Percentiles rank a stretch among this genome's conserved stretches.
phyloP scores from a whole-genome alignment of 2,888 invertebrate species.

The Parnassius smintheus region DNA sequence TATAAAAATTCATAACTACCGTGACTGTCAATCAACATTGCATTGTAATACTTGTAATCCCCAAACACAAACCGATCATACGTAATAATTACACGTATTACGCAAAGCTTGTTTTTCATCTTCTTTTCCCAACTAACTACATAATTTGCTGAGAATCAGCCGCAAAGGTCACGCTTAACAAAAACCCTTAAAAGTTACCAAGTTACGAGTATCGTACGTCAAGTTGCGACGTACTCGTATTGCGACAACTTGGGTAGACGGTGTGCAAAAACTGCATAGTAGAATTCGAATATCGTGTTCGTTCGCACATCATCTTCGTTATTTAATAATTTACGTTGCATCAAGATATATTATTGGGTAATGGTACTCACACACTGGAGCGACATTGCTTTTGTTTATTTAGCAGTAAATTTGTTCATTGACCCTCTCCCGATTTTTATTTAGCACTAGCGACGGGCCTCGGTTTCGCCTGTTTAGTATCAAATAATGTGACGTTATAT shows the following conservation, averaged over 20 bases:
- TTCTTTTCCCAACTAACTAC: slow-evolving; percentile 3
- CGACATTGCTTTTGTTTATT: neutral
- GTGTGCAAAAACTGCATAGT: slow-evolving; percentile 18
- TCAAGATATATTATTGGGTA: slow-evolving; percentile 9
- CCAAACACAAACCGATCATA: neutral
- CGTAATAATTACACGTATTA: slow-evolving; percentile 2
- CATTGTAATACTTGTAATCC: too few relatives aligned
- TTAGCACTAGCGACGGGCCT: too few relatives aligned
- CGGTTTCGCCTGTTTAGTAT: too few relatives aligned
- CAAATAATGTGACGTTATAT: too few relatives aligned
- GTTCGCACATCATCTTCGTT: slow-evolving; percentile 3
- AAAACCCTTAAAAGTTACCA: slow-evolving; percentile 18
- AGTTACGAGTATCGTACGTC: slow-evolving; percentile 6
- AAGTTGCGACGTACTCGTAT: slow-evolving; percentile 12
- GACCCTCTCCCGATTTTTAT: too few relatives aligned
- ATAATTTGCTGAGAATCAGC: slow-evolving; percentile 4
- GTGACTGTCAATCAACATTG: too few relatives aligned
- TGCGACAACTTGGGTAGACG: slow-evolving; percentile 15
- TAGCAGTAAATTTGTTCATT: too few relatives aligned
- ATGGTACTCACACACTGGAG: neutral
- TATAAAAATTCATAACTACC: too few relatives aligned
- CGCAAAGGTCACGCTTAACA: slow-evolving; percentile 14
- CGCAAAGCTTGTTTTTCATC: slow-evolving; percentile 2
- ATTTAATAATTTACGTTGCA: slow-evolving; percentile 15
- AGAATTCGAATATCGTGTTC: slow-evolving; percentile 2